phyloP scores from a whole-genome alignment of 1,140 invertebrate genomes.

The Leptestheria dahalacensis region DNA sequence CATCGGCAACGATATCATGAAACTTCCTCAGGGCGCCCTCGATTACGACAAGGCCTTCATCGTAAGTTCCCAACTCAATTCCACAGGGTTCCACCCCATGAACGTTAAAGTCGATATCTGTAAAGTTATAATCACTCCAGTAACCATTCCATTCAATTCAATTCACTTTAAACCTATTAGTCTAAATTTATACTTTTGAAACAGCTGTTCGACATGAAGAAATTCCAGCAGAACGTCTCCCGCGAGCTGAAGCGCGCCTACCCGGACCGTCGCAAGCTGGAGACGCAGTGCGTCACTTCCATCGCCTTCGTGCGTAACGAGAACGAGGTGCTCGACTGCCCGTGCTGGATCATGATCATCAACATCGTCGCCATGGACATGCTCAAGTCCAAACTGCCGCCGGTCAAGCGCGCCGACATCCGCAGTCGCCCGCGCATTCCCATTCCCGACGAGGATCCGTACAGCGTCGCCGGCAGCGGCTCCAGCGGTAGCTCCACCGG shows the following conservation, averaged over 20 bases:
- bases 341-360: conserved; percentile 89
- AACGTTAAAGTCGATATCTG: too few relatives aligned
- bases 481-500: conserved; percentile 37
- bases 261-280: conserved; percentile 69
- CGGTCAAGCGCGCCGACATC: conserved; percentile 71
- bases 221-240: conserved; percentile 83
- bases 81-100: too few relatives aligned
- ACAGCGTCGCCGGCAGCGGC: conserved; percentile 69
- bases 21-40: conserved; percentile 66
- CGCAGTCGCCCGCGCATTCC: conserved; percentile 77
- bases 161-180: too few relatives aligned
- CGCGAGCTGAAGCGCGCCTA: conserved; percentile 75
- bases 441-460: conserved; percentile 82
- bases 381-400: conserved; percentile 79
- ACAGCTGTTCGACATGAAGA: conserved; percentile 92
- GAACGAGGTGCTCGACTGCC: conserved; percentile 68
- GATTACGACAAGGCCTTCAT: conserved; percentile 86
- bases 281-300: conserved; percentile 77
- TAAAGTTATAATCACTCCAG: too few relatives aligned
- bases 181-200: conserved; percentile 27
- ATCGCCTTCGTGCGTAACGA: conserved; percentile 81
- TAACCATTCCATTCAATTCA: too few relatives aligned
- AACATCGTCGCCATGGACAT: conserved; percentile 94
- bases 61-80: too few relatives aligned
- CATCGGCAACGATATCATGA: conserved; percentile 72